Conservation (phyloP, 2,888 invertebrate species). For the Erpobdella octoculata region DNA sequence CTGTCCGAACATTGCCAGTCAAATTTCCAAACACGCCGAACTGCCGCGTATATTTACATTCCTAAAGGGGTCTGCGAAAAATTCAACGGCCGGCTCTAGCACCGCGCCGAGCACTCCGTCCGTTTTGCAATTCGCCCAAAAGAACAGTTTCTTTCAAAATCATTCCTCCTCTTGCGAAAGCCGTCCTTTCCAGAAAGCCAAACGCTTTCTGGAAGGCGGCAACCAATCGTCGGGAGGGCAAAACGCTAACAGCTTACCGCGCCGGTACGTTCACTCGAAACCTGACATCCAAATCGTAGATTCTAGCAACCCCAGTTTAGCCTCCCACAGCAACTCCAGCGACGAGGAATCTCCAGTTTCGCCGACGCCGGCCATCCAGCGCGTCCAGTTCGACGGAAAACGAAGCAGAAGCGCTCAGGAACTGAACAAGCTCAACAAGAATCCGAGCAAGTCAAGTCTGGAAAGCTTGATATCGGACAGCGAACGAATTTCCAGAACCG, state of each 20-base stretch:
- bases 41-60: conserved; percentile 21
- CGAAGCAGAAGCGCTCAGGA: conserved; percentile 28
- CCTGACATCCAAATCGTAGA: conserved; percentile 11
- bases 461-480: conserved; percentile 12
- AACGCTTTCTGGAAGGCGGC: background rate
- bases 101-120: conserved; percentile 2
- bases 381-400: conserved; percentile 3
- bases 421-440: conserved; percentile 4
- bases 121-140: background rate
- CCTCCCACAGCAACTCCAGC: background rate
- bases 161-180: background rate
- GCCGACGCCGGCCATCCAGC: background rate
- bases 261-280: background rate
- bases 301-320: conserved; percentile 19
- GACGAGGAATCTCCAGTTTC: background rate
- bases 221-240: background rate
- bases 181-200: background rate
- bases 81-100: no score
- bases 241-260: conserved; percentile 15
- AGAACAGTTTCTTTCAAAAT: background rate
- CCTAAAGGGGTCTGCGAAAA: background rate
- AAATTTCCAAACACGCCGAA: conserved; percentile 20
- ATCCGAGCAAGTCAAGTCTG: conserved; percentile 18
- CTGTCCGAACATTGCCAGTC: background rate
- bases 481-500: background rate